Evolutionary conservation across 2,113 vertebrate species (phyloP).

Genomic region (Atrichornis clamosus): DNA sequence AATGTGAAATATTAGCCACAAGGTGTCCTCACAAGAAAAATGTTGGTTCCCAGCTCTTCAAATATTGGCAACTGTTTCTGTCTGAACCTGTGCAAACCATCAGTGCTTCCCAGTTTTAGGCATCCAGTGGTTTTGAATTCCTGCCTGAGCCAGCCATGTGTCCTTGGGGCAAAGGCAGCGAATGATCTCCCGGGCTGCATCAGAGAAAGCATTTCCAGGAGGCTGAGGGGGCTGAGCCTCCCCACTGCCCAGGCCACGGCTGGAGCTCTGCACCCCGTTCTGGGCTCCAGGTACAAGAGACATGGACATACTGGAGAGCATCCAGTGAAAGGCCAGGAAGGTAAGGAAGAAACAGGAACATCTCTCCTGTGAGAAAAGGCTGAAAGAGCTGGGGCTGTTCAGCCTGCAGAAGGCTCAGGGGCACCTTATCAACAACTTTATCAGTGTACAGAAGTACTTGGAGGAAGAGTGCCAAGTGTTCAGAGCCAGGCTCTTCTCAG

Average conservation of each 20-base stretch:
- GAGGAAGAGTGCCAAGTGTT: not conserved
- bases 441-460: not conserved
- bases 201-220: not conserved
- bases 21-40: conserved; percentile 13
- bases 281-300: not conserved
- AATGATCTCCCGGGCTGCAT: accelerated
- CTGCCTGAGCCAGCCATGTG: not conserved
- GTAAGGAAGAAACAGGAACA: not conserved
- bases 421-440: too few species aligned
- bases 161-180: not conserved
- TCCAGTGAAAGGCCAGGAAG: not conserved
- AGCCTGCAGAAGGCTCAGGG: not conserved
- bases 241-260: not conserved
- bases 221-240: not conserved
- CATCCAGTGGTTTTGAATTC: not conserved
- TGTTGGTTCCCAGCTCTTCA: not conserved
- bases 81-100: not conserved
- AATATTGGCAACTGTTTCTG: not conserved
- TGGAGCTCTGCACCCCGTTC: not conserved
- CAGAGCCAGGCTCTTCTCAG: not conserved
- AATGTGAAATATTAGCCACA: not conserved
- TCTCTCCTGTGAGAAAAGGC: not conserved
- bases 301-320: not conserved
- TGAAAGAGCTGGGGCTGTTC: not conserved
- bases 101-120: not conserved